Base-by-base conservation (phyloP, 2,797 vertebrate species). In the Eleutherodactylus coqui region DNA sequence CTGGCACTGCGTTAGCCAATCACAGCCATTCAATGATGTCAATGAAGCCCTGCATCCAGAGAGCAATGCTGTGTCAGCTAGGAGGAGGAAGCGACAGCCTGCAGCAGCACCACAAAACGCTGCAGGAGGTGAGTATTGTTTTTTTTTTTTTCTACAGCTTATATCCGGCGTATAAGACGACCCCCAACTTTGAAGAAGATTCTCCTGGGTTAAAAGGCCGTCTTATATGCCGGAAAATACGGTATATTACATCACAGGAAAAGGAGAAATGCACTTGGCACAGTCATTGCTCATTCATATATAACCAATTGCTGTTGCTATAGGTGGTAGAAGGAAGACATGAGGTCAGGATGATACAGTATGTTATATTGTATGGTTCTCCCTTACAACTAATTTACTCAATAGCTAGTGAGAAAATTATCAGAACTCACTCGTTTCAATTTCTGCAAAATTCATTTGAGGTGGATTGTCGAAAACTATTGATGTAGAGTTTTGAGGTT, bases 241-340 rank as follows among this genome's bases (percentile, higher is more conserved):
- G n/a, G n/a, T n/a, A n/a, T 19, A 49, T 75, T 49, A 75, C 73
- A 49, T 49, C n/a, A 47, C 73, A 49, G n/a, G 73, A 49, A 29
- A 24, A 32, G 49, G 27, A 49, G 49, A 75, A 29, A 32, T 49
- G 24, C 9, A 75, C 47, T 75, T 27, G 41, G 41, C 34, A 27
- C 45, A 70, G n/a, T 75, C 73, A 75, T 51, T 51, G 47, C 41
- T 75, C 3, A 51, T 29, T 75, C 47, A 51, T 75, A 6, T 7
- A 49, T 29, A 32, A 47, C 49, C 14, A 32, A 51, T 75, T 49
- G 14, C n/a, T 49, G 29, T 75, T 75, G 16, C 14, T 49, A 27
- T 32, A 34, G 47, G 73, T 51, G 43, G 41, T 19, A 49, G 27
- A 6, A 49, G 47, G 45, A 75, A 75, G 47, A 27, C 73, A 49